Percentiles rank a stretch among this genome's conserved stretches.
These are phyloP conservation scores for Brachionus paranguensis DNA, from an alignment of 1,140 invertebrate species.

Conservation along the genomic window DNA sequence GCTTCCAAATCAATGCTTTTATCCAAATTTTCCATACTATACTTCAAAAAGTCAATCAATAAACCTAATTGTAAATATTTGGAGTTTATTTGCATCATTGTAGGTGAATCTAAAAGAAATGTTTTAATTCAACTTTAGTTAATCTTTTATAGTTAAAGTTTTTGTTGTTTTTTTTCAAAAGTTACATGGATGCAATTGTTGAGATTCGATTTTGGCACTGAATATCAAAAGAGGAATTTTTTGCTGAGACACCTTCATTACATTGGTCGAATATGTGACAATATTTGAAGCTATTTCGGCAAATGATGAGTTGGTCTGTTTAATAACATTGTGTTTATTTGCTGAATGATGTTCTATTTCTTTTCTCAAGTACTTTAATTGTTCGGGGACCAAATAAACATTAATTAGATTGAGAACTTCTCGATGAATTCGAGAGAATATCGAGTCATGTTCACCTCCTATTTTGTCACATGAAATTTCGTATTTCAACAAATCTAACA, in stretches of 20 bases:
- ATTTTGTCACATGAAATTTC: neutral
- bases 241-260: neutral
- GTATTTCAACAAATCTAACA: neutral
- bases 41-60: constrained; percentile 6
- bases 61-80: constrained; percentile 2
- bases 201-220: neutral
- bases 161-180: neutral
- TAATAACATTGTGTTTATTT: neutral
- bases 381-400: constrained; percentile 5
- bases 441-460: neutral
- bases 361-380: constrained; percentile 20
- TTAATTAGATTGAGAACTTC: neutral
- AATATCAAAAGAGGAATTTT: constrained; percentile 26
- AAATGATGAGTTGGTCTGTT: neutral
- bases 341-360: constrained; percentile 24
- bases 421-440: constrained; percentile 29
- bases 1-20: neutral
- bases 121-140: too few species aligned
- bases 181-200: constrained; percentile 14
- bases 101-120: neutral
- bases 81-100: constrained; percentile 1
- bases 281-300: constrained; percentile 16
- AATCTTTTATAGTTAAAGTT: neutral
- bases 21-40: constrained; percentile 8
- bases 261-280: neutral